These are phyloP conservation scores for Gobionotothen gibberifrons DNA, from an alignment of 2,797 vertebrate species.

Conservation along the genomic window DNA sequence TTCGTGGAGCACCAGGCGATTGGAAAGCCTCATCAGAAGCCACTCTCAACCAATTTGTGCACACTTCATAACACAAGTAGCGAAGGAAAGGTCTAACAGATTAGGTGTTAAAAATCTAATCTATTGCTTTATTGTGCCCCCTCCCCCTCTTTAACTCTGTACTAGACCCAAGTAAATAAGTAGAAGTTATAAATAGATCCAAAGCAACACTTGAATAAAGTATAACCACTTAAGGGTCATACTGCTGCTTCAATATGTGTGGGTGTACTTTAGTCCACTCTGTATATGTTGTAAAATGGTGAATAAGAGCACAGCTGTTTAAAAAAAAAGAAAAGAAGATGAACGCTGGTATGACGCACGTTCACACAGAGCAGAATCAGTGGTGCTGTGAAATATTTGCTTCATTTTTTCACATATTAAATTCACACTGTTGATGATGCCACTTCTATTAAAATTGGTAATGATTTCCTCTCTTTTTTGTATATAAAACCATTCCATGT, in stretches of 20 bases:
- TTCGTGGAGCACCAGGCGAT: slow-evolving; percentile 4
- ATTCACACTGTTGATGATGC: background rate
- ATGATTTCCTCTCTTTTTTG: background rate
- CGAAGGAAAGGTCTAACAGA: slow-evolving; percentile 1
- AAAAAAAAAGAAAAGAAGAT: slow-evolving; percentile 19
- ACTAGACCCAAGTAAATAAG: slow-evolving; percentile 34
- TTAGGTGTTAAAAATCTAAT: slow-evolving; percentile 25
- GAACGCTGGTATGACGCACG: background rate
- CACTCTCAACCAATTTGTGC: slow-evolving; percentile 24
- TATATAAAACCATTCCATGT: slow-evolving; percentile 4
- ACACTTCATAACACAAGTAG: slow-evolving; percentile 25
- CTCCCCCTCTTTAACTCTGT: slow-evolving; percentile 18
- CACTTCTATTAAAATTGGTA: slow-evolving; percentile 8
- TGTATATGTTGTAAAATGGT: slow-evolving; percentile 26
- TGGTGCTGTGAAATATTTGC: background rate
- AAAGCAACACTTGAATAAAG: slow-evolving; percentile 46
- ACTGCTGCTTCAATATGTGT: slow-evolving; percentile 39
- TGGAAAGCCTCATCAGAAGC: slow-evolving; percentile 7
- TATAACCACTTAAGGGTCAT: slow-evolving; percentile 36
- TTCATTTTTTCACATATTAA: slow-evolving; percentile 14
- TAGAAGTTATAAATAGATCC: slow-evolving; percentile 41
- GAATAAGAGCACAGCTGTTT: slow-evolving; percentile 14
- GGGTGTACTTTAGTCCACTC: slow-evolving; percentile 32
- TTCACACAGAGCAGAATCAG: background rate
- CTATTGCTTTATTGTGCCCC: slow-evolving; percentile 15